Base-by-base conservation (phyloP, 92 coral and sea anemone species). In the Porites cylindrica region DNA sequence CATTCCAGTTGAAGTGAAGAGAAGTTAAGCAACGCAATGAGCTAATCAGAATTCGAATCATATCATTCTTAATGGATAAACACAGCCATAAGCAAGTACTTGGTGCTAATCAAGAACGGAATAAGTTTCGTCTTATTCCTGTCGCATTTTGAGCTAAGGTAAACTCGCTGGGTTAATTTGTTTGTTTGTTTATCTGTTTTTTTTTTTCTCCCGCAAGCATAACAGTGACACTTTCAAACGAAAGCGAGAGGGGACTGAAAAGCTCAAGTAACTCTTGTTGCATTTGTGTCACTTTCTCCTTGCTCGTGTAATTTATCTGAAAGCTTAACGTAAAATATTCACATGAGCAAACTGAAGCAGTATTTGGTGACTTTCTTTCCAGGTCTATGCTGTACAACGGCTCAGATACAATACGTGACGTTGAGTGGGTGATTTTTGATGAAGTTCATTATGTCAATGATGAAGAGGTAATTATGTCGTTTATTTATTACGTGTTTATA, bases 351-450 rank as follows among this genome's bases (percentile, higher is more conserved):
- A n/a, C n/a, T 56, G 13, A 29, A 16, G 50, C 47, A 18, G 38
- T 29, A 54, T 17, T n/a, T 58, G 54, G n/a, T 29, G 7, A 56
- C 66, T 8, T 77, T 16, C 10, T 11, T 18, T 79, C 75, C 85
- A 96, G 99, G 70, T 95, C 98, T 18, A 97, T 97, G 99, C 76
- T 97, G 24, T 97, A 97, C 81, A 96, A 96, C 75, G 99, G 99
- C 18, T 97, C 99, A 4, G 95, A 94, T 72, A 91, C 94, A 18
- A 97, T 97, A 75, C 91, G 99, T 17, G 99, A 97, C 74, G 95
- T 94, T 3, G 99, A 97, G 76, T 97, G 99, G 98, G 99, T 97
- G 17, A 95, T 97, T 61, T 97, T 97, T 87, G 99, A 97, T 66
- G 99, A 97, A 91, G 99, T 97, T 1, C 99, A 97, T 79, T 97